A percentile compares a stretch with the other conserved stretches of the same genome.
Conservation (phyloP, 2,888 invertebrate species). For the Chrysolina oricalcia region DNA sequence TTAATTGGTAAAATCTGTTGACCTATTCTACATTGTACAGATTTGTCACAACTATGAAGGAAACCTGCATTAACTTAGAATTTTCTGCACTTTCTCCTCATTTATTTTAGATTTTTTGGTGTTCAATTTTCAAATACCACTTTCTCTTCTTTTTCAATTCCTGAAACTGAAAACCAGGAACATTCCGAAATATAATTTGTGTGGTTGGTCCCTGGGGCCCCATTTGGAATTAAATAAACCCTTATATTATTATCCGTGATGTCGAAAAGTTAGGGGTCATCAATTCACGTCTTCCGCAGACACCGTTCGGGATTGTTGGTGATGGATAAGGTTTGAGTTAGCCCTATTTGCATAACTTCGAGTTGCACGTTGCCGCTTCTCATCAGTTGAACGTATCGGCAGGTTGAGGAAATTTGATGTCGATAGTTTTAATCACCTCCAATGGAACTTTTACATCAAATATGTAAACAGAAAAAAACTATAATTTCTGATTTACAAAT, state of each 20-base stretch:
- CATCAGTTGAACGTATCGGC: neutral
- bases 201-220: constrained; percentile 25
- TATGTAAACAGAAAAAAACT: too few relatives aligned
- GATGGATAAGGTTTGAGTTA: constrained; percentile 49
- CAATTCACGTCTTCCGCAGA: constrained; percentile 56
- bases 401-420: too few relatives aligned
- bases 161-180: neutral
- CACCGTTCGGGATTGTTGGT: constrained; percentile 40
- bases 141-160: neutral
- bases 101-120: too few relatives aligned
- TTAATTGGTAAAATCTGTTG: too few relatives aligned
- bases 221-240: constrained; percentile 40
- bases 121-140: too few relatives aligned
- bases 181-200: neutral
- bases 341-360: constrained; percentile 46
- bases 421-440: too few relatives aligned
- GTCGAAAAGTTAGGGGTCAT: constrained; percentile 50
- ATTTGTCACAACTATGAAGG: too few relatives aligned
- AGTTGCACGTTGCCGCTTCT: constrained; percentile 20
- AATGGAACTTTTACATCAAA: too few relatives aligned
- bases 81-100: too few relatives aligned
- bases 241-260: constrained; percentile 41
- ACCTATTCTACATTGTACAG: too few relatives aligned
- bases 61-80: too few relatives aligned
- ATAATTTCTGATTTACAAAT: too few relatives aligned